These are phyloP conservation scores for Brachyistius frenatus DNA, from an alignment of 2,113 vertebrate species.

Conservation along the genomic window DNA sequence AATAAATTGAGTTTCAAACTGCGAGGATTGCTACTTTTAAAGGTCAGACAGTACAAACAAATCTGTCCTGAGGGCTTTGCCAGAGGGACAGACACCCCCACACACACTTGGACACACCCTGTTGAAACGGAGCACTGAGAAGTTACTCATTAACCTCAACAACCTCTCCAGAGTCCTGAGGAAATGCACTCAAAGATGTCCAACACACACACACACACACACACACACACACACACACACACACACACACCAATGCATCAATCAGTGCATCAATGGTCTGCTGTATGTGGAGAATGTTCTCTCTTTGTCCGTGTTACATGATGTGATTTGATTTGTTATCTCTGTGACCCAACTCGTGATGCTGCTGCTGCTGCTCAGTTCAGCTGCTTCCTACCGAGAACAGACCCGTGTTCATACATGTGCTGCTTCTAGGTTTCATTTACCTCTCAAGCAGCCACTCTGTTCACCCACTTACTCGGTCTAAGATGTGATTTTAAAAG, in stretches of 20 bases:
- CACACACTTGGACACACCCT: too few species aligned
- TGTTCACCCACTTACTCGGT: accelerated
- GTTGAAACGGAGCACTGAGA: neutral
- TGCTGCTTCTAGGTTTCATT: neutral
- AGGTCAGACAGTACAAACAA: too few species aligned
- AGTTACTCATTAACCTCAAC: slow-evolving; percentile 2
- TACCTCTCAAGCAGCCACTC: neutral
- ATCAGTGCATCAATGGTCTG: neutral
- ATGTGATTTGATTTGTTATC: slow-evolving; percentile 54
- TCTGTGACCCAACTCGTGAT: slow-evolving; percentile 42
- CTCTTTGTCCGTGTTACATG: neutral
- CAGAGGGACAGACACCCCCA: too few species aligned
- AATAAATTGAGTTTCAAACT: too few species aligned
- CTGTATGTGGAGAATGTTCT: slow-evolving; percentile 34
- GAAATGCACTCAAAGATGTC: neutral
- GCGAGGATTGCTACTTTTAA: too few species aligned
- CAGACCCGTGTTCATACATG: slow-evolving; percentile 4
- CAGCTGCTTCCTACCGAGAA: slow-evolving; percentile 1
- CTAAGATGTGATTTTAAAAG: neutral
- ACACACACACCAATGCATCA: neutral
- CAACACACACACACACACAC: neutral
- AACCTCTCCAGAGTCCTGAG: slow-evolving; percentile 18
- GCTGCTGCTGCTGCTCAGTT: slow-evolving; percentile 1
- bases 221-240: neutral
- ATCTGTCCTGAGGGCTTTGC: too few species aligned